Conservation (phyloP, 2,113 vertebrate genomes). For the Oriolus oriolus region DNA sequence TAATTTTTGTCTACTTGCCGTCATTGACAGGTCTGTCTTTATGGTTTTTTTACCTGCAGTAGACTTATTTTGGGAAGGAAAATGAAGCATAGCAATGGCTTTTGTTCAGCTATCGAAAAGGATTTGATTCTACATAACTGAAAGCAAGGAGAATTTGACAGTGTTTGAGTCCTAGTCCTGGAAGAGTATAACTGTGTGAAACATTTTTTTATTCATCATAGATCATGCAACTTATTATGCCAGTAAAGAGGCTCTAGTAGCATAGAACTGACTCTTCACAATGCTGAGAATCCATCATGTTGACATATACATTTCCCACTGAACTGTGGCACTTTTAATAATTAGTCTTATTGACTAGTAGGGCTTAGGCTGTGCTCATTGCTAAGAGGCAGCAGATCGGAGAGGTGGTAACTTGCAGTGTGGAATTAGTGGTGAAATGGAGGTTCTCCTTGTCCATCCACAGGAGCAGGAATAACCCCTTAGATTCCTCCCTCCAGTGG, state of each 20-base stretch:
- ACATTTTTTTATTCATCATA: neutral
- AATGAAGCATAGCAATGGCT: neutral
- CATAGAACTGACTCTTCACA: neutral
- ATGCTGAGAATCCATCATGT: neutral
- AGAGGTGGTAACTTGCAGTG: neutral
- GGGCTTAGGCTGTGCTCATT: neutral
- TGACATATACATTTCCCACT: neutral
- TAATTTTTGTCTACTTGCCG: neutral
- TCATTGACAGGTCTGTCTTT: neutral
- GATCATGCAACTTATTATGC: neutral
- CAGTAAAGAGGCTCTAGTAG: neutral
- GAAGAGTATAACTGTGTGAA: neutral
- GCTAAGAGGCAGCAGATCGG: neutral
- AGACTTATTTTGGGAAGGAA: neutral
- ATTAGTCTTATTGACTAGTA: neutral
- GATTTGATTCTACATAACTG: neutral
- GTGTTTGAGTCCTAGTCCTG: neutral
- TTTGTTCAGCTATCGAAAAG: neutral
- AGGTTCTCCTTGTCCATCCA: neutral
- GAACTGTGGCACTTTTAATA: neutral
- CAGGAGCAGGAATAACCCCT: neutral
- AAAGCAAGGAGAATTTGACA: neutral
- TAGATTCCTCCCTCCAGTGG: neutral
- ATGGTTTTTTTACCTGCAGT: neutral
- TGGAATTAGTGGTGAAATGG: neutral